Base-by-base conservation (phyloP, 2,113 vertebrate species). In the Edolisoma coerulescens region DNA sequence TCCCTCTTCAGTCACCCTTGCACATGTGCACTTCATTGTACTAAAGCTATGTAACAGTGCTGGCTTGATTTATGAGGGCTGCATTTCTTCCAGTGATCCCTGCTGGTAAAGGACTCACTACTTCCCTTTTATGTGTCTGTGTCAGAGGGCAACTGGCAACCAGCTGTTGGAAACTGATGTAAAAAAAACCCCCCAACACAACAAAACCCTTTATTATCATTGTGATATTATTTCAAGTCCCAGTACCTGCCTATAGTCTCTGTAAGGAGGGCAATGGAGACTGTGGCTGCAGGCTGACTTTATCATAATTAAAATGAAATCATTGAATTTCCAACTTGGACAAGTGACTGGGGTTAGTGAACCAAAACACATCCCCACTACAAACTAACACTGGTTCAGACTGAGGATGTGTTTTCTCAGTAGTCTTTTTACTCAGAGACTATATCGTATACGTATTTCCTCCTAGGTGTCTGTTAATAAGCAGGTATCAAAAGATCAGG, bases 121-220 rank as follows among this genome's bases (percentile, higher is more conserved):
- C 96, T 98, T 98, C 97, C 97, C 98, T 99, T 99, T 99, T 98
- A 99, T 99, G 98, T 98, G 97, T 97, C 98, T 97, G 96, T 95
- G 75, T 97, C 97, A 97, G 95, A 95, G 97, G 98, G 98, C 98
- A 99, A 99, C 98, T 99, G 99, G 98, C 78, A 95, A 98, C 97
- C 99, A 99, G 98, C 98, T 99, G 99, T 98, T 98, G 97, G 97
- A 97, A 98, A 97, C 97, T 83, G 92, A 96, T 95, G 84, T 65
- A 97, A 97, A 84, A 59, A 50, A 42, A 52, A 60, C n/a, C n/a
- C n/a, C 22, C 37, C 54, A 69, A 53, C 32, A 50, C 97, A 96
- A 97, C 97, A 97, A 97, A 91, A 85, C 54, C 21, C 74, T 94
- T 76, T 41, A 77, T 94, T 91, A 92, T 91, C 74, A 93, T 81